Evolutionary conservation across 2,797 vertebrate genomes (phyloP), one percentile per base, ranked within the genome.

Genomic region (Sitta carolinensis): DNA sequence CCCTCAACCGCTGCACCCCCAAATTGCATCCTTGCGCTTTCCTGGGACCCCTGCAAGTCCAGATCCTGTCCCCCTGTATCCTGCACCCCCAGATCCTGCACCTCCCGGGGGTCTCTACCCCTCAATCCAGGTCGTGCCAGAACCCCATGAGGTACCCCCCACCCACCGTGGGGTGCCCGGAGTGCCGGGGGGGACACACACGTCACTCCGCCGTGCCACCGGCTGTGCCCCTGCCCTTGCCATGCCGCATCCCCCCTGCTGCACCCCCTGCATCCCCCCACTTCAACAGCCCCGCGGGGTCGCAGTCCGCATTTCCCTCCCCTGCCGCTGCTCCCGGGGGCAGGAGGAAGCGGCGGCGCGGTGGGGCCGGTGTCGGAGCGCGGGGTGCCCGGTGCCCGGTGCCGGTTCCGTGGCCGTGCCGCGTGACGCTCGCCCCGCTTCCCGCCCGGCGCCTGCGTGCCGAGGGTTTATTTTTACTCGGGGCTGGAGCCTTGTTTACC

Each of bases 391-490:
- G 43, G 43, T 43, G 57, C 47, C 52, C 43, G 54, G 63, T 77
- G 63, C 55, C 73, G 84, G 43, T 72, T 75, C 84, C 20, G 84
- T 79, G 75, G 86, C 84, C 10, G 9, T 10, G 83, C 79, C 95
- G 83, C 72, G 95, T 93, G 95, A 90, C 62, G 5, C 50, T 27
- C 52, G 51, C 77, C 26, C 68, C 30, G 77, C 64, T 85, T 34
- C 69, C 81, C 73, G 17, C 10, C 67, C 32, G 57, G 55, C 70
- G 89, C 93, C 88, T 90, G 89, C 74, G 73, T 85, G 91, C 89
- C 55, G 17, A 55, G 38, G 7, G 83, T 88, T 93, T 96, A 95
- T 96, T 96, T 96, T 95, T 93, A 92, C 95, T 79, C 91, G 6
- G 40, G 82, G 74, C 83, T 52, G 67, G 79, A 87, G 85, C 89